These are phyloP conservation scores for Apis florea DNA, from an alignment of 1,140 invertebrate genomes.

Conservation along the genomic window DNA sequence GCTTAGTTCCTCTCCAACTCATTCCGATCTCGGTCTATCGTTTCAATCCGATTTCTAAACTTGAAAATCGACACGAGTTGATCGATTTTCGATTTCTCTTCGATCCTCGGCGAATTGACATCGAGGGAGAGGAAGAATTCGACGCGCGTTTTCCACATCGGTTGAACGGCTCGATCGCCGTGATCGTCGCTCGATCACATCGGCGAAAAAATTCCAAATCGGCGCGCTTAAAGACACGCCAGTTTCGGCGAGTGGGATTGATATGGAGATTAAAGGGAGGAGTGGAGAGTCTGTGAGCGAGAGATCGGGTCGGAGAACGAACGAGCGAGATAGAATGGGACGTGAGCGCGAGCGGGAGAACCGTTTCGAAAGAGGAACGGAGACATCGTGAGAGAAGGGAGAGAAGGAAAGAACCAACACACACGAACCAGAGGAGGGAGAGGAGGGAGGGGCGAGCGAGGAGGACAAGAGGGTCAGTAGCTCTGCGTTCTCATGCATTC, in stretches of 20 bases:
- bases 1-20: too few relatives aligned
- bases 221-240: conserved; percentile 54
- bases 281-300: conserved; percentile 1
- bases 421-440: background rate
- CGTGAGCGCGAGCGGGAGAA: background rate
- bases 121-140: too few relatives aligned
- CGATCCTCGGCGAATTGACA: too few relatives aligned
- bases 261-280: conserved; percentile 67
- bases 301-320: conserved; percentile 8
- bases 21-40: too few relatives aligned
- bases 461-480: conserved; percentile 72
- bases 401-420: conserved; percentile 1
- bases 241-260: conserved; percentile 66
- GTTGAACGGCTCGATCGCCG: background rate
- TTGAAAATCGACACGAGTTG: too few relatives aligned
- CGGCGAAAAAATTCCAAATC: conserved; percentile 56
- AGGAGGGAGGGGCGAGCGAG: conserved; percentile 28
- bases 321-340: conserved; percentile 10
- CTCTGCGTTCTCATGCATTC: conserved; percentile 79
- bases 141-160: too few relatives aligned
- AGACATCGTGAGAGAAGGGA: conserved; percentile 17
- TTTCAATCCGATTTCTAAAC: too few relatives aligned
- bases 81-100: too few relatives aligned
- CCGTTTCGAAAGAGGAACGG: conserved; percentile 10
- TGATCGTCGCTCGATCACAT: conserved; percentile 10